Evolutionary conservation across 2,888 invertebrate genomes (phyloP).

Genomic region (Spilosoma lubricipeda): DNA sequence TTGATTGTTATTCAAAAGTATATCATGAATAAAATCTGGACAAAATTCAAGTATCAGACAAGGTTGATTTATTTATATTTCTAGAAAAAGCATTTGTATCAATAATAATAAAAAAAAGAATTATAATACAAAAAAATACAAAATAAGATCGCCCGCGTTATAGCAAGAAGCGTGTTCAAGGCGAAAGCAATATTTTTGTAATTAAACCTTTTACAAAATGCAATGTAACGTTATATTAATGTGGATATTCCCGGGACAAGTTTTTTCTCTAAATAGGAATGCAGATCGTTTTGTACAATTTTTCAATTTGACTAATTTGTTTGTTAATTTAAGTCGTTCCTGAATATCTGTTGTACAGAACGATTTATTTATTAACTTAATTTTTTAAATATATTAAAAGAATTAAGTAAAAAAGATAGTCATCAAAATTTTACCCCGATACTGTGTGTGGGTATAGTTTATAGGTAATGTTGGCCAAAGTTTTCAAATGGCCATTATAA

Average conservation of each 20-base stretch:
- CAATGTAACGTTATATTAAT: neutral
- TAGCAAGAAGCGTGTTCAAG: neutral
- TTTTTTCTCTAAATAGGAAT: neutral
- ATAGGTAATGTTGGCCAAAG: neutral
- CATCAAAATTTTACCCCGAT: neutral
- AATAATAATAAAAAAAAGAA: too few relatives aligned
- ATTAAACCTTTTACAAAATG: neutral
- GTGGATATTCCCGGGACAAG: neutral
- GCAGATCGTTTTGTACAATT: neutral
- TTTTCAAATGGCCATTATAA: neutral
- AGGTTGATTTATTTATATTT: too few relatives aligned
- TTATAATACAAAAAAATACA: neutral
- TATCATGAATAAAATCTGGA: too few relatives aligned
- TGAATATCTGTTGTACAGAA: too few relatives aligned
- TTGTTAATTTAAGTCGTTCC: too few relatives aligned
- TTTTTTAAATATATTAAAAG: neutral
- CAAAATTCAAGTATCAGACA: too few relatives aligned
- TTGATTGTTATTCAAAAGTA: too few relatives aligned
- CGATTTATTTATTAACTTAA: neutral
- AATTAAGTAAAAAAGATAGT: neutral
- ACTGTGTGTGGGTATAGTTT: neutral
- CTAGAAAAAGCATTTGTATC: too few relatives aligned
- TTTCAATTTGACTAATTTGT: too few relatives aligned
- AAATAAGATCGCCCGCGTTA: neutral
- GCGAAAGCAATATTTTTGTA: too few relatives aligned